phyloP scores from a whole-genome alignment of 2,888 invertebrate species.

The Tipula lateralis region DNA sequence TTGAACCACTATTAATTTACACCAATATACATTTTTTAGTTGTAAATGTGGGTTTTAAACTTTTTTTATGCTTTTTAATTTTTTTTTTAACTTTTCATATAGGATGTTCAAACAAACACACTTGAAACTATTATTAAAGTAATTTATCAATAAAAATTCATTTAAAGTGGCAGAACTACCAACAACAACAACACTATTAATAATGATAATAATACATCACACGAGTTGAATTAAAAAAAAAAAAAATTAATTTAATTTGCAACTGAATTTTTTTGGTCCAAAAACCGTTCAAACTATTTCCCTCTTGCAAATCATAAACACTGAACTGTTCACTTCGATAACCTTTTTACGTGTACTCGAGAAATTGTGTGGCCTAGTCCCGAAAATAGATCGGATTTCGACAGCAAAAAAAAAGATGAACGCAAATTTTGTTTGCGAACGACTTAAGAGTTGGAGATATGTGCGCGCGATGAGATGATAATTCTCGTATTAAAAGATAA shows the following conservation, averaged over 20 bases:
- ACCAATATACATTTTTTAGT: slow-evolving; percentile 40
- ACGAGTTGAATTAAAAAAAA: background rate
- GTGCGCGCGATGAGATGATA: background rate
- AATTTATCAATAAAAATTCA: slow-evolving; percentile 48
- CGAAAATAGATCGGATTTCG: background rate
- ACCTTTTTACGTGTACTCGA: background rate
- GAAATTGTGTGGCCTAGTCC: background rate
- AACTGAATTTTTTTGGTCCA: background rate
- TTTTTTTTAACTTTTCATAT: slow-evolving; percentile 33
- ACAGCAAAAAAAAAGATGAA: background rate
- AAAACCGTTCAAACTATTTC: background rate
- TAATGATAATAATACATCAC: background rate
- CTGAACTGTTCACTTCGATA: background rate
- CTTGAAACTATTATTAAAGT: slow-evolving; percentile 48
- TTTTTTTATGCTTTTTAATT: too few relatives aligned
- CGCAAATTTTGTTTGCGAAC: background rate
- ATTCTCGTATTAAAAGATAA: slow-evolving; percentile 14
- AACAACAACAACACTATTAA: slow-evolving; percentile 7
- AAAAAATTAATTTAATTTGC: background rate
- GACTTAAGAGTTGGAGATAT: background rate
- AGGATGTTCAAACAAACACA: slow-evolving; percentile 36
- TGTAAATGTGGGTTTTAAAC: background rate
- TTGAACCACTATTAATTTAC: too few relatives aligned
- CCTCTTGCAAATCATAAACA: too few relatives aligned
- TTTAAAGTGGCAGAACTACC: slow-evolving; percentile 36